Evolutionary conservation across 2,888 invertebrate genomes (phyloP), one percentile per base, ranked within the genome.

Genomic region (Papilio elwesi): DNA sequence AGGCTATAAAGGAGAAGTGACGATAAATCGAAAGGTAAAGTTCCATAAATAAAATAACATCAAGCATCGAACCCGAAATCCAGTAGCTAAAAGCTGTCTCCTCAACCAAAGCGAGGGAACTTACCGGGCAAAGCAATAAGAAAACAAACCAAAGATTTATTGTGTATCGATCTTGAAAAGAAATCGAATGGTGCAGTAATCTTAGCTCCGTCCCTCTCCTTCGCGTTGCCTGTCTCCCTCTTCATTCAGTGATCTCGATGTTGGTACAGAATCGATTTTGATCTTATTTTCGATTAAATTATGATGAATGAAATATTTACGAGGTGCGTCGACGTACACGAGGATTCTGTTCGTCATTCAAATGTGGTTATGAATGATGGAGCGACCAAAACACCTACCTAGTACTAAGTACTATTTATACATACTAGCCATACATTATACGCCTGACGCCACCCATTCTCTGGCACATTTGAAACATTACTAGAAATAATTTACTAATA

Each of bases 121-220:
- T 88, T 87, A 87, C 84, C 84, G 80, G 80, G 78, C 80, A 77
- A 80, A 76, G 80, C 76, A 78, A 79, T 78, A 78, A 78, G 85
- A 86, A 85, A 83, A 85, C 85, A 78, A 83, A 82, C 78, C 77
- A 68, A 78, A 88, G 90, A 90, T 90, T 89, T 90, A 90, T 90
- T 85, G 88, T 86, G 85, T 87, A 90, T 90, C 89, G 89, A 90
- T 90, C 89, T 86, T 80, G 83, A 83, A 83, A 88, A 83, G 87
- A 85, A 87, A 90, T 89, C 88, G 86, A 87, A 85, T 85, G 83
- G 79, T 78, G 78, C 82, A 81, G 82, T 85, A 84, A 85, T 84
- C 80, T 81, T 82, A 68, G 68, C 51, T 9, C 76, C 75, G 49
- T 86, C 83, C 76, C 82, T 67, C 59, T 84, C 79, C 7, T 75